phyloP scores from a whole-genome alignment of 92 coral and sea anemone genomes.

The Heteractis magnifica region DNA sequence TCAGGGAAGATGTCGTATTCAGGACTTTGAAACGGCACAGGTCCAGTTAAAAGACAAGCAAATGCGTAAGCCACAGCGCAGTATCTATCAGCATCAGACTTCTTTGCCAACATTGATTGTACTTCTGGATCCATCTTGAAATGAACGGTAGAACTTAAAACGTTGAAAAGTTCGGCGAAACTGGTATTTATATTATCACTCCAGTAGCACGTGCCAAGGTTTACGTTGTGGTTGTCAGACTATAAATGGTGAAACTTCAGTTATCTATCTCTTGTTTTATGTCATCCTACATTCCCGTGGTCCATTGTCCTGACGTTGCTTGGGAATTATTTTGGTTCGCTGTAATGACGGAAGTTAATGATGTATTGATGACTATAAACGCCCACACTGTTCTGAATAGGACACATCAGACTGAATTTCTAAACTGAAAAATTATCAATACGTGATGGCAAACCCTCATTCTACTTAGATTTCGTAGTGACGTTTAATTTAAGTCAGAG shows the following conservation, averaged over 20 bases:
- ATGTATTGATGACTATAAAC: neutral
- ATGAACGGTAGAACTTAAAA: neutral
- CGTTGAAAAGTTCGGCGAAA: neutral
- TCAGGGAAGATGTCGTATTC: slow-evolving; percentile 51
- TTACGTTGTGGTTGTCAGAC: neutral
- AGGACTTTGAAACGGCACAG: slow-evolving; percentile 71
- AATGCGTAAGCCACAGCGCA: slow-evolving; percentile 71
- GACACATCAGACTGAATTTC: too few relatives aligned
- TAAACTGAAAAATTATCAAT: too few relatives aligned
- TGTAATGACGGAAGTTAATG: neutral
- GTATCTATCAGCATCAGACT: slow-evolving; percentile 67
- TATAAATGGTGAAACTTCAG: neutral
- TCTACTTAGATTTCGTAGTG: too few relatives aligned
- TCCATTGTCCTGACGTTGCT: neutral
- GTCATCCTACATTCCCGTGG: neutral
- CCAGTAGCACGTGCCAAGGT: neutral
- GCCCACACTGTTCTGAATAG: neutral
- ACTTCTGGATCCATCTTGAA: slow-evolving; percentile 53
- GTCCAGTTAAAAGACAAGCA: slow-evolving; percentile 78
- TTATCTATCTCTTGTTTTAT: neutral
- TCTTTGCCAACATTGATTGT: slow-evolving; percentile 49
- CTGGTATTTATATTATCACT: neutral
- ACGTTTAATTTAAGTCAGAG: too few relatives aligned
- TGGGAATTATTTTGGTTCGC: neutral
- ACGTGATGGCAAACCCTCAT: too few relatives aligned